A percentile compares a stretch with the other conserved stretches of the same genome.
Evolutionary conservation across 1,140 invertebrate species (phyloP).

Genomic region (Amphibalanus amphitrite): DNA sequence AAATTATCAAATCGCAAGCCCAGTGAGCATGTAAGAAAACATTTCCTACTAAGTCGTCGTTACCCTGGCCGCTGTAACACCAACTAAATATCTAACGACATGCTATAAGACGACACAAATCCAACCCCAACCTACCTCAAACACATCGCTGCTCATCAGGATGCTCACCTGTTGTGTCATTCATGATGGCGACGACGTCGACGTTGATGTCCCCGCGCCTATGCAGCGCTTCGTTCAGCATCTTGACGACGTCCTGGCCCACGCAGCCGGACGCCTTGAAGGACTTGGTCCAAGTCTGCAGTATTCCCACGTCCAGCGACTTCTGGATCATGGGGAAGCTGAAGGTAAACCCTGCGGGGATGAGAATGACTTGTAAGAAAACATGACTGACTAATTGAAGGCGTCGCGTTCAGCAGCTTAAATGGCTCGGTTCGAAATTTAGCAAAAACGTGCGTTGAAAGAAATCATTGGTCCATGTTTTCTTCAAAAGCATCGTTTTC

Average conservation of each 20-base stretch:
- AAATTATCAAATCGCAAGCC: too few species aligned
- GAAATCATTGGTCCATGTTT: too few species aligned
- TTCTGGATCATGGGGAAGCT: conserved; percentile 62
- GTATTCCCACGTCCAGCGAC: conserved; percentile 42
- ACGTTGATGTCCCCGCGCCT: conserved; percentile 42
- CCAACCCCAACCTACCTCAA: too few species aligned
- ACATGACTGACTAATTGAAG: conserved; percentile 7
- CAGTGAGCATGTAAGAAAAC: too few species aligned
- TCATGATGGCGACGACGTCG: conserved; percentile 51
- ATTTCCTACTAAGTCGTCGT: too few species aligned
- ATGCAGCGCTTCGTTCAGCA: conserved; percentile 47
- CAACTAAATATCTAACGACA: too few species aligned
- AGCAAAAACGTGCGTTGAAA: too few species aligned
- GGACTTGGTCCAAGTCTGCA: conserved; percentile 63
- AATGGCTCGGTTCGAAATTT: neutral
- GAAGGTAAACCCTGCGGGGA: conserved; percentile 50
- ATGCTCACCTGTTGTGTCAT: conserved; percentile 57
- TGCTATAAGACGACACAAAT: too few species aligned
- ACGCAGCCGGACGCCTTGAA: conserved; percentile 56
- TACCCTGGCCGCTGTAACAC: too few species aligned
- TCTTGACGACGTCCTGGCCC: conserved; percentile 45
- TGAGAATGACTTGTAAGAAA: conserved; percentile 8
- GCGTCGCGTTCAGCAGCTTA: neutral
- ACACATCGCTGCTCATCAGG: too few species aligned
- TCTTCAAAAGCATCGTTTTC: too few species aligned